Evolutionary conservation across 2,888 invertebrate species (phyloP), one percentile per base, ranked within the genome.

Genomic region (Agonopterix arenella): DNA sequence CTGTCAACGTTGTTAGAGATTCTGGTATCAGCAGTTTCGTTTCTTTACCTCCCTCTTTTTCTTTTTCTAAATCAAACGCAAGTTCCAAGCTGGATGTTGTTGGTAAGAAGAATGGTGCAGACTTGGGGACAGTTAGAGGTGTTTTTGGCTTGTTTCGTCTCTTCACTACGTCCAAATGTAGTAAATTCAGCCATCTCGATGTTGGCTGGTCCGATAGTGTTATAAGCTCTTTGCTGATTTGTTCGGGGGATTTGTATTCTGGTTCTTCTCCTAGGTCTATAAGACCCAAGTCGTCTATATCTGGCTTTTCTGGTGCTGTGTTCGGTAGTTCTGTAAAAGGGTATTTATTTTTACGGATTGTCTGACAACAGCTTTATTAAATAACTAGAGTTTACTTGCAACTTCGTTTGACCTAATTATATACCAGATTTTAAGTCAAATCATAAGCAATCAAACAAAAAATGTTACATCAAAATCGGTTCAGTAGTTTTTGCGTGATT

Each of bases 31-130:
- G 61, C 3, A 94, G 62, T 67, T 91, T 92, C 5, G 90, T 91
- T 1, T 76, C 73, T 16, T 74, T 64, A 11, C 73, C 70, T 1
- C 80, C 64, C 9, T 70, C 74, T 36, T 84, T 80, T 0, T 81
- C 77, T 50, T 90, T 80, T 3, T 90, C 86, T 2, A 95, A 73
- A 72, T 95, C 96, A 76, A 98, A 98, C 72, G 94, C 93, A 5
- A 96, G 81, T 61, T 95, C 93, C 11, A 97, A 84, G 1, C 96
- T 94, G 0, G 96, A 92, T 50, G 98, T 90, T 0, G 98, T 98
- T 0, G 98, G 98, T 47, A 99, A 85, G 76, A 99, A 99, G 89
- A 99, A 99, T 0, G 99, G 99, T 0, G 98, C 98, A 1, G 94
- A 92, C 80, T 96, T 96, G 0, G 96, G 94, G 1, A 92, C 91